A percentile compares a stretch with the other conserved stretches of the same genome.
phyloP scores from a whole-genome alignment of 64 coral and sea anemone species.

The Porites australiensis region DNA sequence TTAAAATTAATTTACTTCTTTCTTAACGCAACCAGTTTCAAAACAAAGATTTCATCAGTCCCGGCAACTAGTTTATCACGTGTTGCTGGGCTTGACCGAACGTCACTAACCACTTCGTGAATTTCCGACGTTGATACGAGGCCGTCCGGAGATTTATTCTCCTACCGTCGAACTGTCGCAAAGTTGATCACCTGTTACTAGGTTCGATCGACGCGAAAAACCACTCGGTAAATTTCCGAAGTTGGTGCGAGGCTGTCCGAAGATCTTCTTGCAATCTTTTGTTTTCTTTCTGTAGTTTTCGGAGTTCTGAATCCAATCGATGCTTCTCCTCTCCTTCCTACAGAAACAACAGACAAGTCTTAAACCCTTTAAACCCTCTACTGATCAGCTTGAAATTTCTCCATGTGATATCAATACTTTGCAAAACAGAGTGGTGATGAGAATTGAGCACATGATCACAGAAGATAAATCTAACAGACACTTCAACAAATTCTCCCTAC shows the following conservation, averaged over 20 bases:
- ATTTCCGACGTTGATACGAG: constrained; percentile 87
- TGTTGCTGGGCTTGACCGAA: constrained; percentile 69
- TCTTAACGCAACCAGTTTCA: background rate
- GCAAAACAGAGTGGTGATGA: no score
- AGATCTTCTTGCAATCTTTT: constrained; percentile 85
- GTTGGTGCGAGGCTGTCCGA: constrained; percentile 83
- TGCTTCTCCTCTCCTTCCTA: constrained; percentile 94
- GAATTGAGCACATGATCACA: no score
- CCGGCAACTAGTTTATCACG: constrained; percentile 9
- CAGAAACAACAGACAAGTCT: background rate
- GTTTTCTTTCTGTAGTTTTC: constrained; percentile 86
- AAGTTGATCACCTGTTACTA: constrained; percentile 53
- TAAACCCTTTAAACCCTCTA: background rate
- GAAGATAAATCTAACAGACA: no score
- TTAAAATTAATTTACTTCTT: background rate
- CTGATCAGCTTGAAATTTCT: no score
- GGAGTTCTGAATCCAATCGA: constrained; percentile 76
- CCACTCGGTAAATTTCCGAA: constrained; percentile 97
- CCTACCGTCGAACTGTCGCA: background rate
- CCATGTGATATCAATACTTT: no score
- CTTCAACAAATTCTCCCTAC: no score
- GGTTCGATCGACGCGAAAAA: constrained; percentile 87
- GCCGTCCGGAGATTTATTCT: constrained; percentile 72
- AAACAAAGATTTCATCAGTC: background rate
- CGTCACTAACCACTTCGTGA: constrained; percentile 93